Conservation (phyloP, 2,113 vertebrate genomes). For the Mesitornis unicolor region DNA sequence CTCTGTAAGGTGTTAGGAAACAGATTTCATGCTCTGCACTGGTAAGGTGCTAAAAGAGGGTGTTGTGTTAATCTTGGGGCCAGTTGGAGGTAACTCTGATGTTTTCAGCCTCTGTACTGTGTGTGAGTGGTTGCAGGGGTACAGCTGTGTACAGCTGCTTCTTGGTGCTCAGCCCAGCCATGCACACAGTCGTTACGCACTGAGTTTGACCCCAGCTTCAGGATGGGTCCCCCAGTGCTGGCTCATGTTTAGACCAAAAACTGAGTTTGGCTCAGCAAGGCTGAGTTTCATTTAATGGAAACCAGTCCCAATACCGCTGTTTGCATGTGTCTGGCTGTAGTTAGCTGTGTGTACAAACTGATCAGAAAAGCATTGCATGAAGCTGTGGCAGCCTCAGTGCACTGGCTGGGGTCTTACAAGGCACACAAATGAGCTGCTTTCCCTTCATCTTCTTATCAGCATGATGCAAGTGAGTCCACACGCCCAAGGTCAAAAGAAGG, state of each 20-base stretch:
- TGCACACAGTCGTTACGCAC: background rate
- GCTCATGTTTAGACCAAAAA: background rate
- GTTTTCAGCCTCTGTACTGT: background rate
- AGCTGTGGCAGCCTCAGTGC: background rate
- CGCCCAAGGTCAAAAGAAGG: constrained; percentile 81
- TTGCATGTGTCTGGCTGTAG: background rate
- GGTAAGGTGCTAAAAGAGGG: background rate
- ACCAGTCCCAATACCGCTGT: accelerated
- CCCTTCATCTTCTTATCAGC: background rate
- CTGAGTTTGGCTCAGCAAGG: background rate
- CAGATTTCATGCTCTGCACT: background rate
- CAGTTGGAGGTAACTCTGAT: background rate
- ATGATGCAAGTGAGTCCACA: constrained; percentile 62
- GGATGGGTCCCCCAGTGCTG: background rate
- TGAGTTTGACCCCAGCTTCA: accelerated
- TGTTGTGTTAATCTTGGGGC: background rate
- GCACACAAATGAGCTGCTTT: background rate
- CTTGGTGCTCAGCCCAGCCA: background rate
- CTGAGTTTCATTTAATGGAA: background rate
- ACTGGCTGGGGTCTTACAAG: background rate
- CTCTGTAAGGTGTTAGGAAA: background rate
- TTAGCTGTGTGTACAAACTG: background rate
- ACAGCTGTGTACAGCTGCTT: background rate
- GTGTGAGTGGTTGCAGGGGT: background rate
- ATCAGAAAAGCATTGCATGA: accelerated